A percentile compares a stretch with the other conserved stretches of the same genome.
Conservation (phyloP, 2,797 vertebrate genomes). For the Cetoscarus ocellatus region DNA sequence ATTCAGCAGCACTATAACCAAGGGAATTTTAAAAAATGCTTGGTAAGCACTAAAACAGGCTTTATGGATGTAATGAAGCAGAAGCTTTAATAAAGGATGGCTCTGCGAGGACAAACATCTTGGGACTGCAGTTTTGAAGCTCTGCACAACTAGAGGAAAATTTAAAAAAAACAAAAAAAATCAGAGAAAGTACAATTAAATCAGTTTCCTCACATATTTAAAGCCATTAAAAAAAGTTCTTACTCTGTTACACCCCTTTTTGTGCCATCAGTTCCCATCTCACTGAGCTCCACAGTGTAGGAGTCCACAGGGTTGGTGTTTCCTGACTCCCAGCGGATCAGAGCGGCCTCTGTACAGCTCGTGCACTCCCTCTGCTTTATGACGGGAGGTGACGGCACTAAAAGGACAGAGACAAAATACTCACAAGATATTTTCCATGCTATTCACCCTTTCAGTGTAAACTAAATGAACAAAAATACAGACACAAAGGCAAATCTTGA, state of each 20-base stretch:
- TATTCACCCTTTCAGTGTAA: too few species aligned
- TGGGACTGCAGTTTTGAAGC: conserved; percentile 28
- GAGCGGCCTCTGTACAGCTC: conserved; percentile 89
- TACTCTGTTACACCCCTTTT: conserved; percentile 86
- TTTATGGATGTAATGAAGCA: conserved; percentile 46
- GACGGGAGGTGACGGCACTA: conserved; percentile 91
- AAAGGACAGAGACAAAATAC: conserved; percentile 9
- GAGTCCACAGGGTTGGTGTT: conserved; percentile 95
- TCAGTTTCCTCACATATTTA: not conserved
- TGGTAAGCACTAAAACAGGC: conserved; percentile 51
- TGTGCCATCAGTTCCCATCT: conserved; percentile 69
- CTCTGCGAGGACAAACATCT: conserved; percentile 29
- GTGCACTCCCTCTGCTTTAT: conserved; percentile 87
- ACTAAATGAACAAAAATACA: too few species aligned
- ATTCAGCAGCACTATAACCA: conserved; percentile 70
- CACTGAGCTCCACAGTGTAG: conserved; percentile 91
- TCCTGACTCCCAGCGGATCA: conserved; percentile 93
- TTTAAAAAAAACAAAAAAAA: too few species aligned
- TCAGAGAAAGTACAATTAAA: conserved; percentile 1
- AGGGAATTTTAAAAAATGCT: conserved; percentile 53
- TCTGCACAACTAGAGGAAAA: not conserved
- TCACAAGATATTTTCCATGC: not conserved
- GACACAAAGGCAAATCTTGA: too few species aligned
- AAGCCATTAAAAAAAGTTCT: conserved; percentile 61
- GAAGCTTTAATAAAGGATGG: conserved; percentile 38